Evolutionary conservation across 2,888 invertebrate genomes (phyloP), one percentile per base, ranked within the genome.

Genomic region (Tenthredo notha): DNA sequence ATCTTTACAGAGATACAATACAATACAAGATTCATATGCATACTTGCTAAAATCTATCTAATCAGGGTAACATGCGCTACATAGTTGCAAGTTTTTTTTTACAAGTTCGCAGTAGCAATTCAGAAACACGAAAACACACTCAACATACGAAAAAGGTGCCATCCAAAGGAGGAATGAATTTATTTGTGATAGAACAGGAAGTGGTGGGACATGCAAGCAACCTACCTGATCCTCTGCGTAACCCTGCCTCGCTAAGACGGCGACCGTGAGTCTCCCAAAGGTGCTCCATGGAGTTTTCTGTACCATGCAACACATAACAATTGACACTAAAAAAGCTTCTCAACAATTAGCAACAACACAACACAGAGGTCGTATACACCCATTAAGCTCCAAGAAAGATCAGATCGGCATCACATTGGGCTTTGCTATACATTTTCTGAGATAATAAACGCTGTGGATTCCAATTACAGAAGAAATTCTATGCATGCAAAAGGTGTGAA

Each of bases 191-290:
- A 43, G 47, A 74, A 70, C 58, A 47, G 12, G 61, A n/a, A 61
- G 7, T 67, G 47, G 67, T 67, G 47, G 67, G 40, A 47, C 18
- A 29, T 37, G 65, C 83, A 67, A 47, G 83, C 67, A 85, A 91
- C 93, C 94, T 96, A 97, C 97, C 97, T 96, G 97, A 96, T 92
- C 96, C 96, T 93, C 96, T 95, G 91, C 96, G 95, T 89, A 96
- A 95, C 92, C 96, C 96, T 90, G 97, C 96, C 94, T 97, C 97
- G 94, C 96, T 96, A 92, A 96, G 95, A 92, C 96, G 95, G 90
- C 96, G 95, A 89, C 96, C 95, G 91, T 96, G 96, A 92, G 95
- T 95, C 94, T 96, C 96, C 96, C 96, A 96, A 86, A 96, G 95
- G 90, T 95, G 95, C 93, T 97, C 97, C 95, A 96, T 95, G 90